A percentile compares a stretch with the other conserved stretches of the same genome.
These are phyloP conservation scores for Antheraea yamamai DNA, from an alignment of 2,888 invertebrate species.

Conservation along the genomic window DNA sequence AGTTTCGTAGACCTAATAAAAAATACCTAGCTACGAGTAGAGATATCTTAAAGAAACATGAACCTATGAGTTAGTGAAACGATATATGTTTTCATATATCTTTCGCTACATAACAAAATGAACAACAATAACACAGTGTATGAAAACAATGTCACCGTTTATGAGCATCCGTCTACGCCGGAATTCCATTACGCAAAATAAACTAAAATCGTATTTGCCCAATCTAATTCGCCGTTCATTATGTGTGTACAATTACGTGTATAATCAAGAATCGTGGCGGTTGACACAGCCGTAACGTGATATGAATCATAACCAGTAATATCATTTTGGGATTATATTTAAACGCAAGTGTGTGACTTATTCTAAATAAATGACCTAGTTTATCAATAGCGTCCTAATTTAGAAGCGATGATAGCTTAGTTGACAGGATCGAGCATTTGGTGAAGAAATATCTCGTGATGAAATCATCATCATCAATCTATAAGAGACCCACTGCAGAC, in stretches of 20 bases:
- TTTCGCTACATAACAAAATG: not conserved
- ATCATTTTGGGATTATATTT: constrained; percentile 23
- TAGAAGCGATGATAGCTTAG: no score
- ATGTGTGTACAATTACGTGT: constrained; percentile 34
- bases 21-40: no score
- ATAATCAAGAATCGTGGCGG: constrained; percentile 33
- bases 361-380: not conserved
- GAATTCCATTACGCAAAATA: constrained; percentile 26
- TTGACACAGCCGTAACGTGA: constrained; percentile 27
- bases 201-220: constrained; percentile 27
- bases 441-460: no score
- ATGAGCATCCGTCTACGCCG: constrained; percentile 26
- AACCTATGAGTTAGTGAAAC: not conserved
- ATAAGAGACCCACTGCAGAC: no score
- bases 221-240: constrained; percentile 30
- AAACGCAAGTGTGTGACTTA: not conserved
- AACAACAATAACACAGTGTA: not conserved
- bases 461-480: no score
- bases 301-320: constrained; percentile 34
- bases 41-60: no score
- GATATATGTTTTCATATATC: not conserved
- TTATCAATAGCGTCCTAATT: not conserved
- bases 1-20: no score
- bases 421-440: no score
- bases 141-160: not conserved